Base-by-base conservation (phyloP, 1,140 invertebrate genomes). In the Pseudoatta argentina region DNA sequence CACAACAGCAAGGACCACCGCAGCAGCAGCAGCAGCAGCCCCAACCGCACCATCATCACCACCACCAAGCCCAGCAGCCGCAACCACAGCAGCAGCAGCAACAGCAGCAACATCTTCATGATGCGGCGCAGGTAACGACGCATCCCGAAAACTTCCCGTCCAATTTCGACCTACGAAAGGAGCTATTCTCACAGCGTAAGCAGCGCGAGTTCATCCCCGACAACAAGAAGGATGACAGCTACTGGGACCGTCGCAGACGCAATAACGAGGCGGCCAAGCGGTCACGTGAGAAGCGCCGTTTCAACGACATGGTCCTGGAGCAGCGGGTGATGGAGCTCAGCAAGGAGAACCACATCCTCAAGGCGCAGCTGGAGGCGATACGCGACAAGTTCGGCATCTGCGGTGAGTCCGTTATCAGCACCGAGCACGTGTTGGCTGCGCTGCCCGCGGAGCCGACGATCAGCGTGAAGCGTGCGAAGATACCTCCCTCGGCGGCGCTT, bases 181-280 rank as follows among this genome's bases (percentile, higher is more conserved):
- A 98, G 67, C 96, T 98, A 83, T 98, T 98, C 93, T 97, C 97
- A 18, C 98, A 98, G 91, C 96, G 99, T 77, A 99, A 99, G 92
- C 98, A 99, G 93, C 96, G 99, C 1, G 98, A 99, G 93, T 99
- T 99, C 94, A 99, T 99, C 73, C 99, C 99, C 0, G 99, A 99
- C 92, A 98, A 97, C 94, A 99, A 99, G 92, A 99, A 99, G 94
- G 99, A 99, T 92, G 98, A 99, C 90, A 98, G 97, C 90, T 99
- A 99, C 95, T 99, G 99, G 99, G 98, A 99, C 94, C 96, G 99
- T 44, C 96, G 99, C 59, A 96, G 98, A 59, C 96, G 98, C 48
- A 99, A 99, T 95, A 99, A 99, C 94, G 99, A 99, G 94, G 98
- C 99, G 0, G 99, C 98, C 39, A 98, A 99, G 93, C 95, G 98